phyloP scores from a whole-genome alignment of 2,113 vertebrate genomes.

The Heloderma charlesbogerti region DNA sequence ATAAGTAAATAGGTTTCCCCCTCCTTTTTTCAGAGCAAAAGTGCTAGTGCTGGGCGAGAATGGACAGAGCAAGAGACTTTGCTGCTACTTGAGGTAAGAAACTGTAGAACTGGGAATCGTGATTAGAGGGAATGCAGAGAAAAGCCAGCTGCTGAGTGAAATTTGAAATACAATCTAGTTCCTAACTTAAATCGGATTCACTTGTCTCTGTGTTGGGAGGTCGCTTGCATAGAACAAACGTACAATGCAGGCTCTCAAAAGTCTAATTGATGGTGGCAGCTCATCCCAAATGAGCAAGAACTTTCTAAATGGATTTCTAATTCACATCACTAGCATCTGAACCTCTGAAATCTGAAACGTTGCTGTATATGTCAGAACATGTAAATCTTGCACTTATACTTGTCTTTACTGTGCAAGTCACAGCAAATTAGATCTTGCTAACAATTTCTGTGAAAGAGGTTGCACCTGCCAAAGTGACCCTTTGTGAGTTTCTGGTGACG shows the following conservation, averaged over 20 bases:
- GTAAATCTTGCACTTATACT: background rate
- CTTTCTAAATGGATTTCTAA: background rate
- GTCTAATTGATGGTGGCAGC: background rate
- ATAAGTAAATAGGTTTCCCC: background rate
- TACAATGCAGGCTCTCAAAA: background rate
- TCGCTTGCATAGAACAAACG: background rate
- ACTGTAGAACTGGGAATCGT: accelerated
- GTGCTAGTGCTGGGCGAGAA: conserved; percentile 86
- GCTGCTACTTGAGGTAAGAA: conserved; percentile 91
- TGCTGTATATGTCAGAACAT: background rate
- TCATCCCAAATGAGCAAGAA: background rate
- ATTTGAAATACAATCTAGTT: background rate
- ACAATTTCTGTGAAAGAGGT: background rate
- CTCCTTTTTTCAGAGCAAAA: conserved; percentile 82
- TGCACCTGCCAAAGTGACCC: background rate
- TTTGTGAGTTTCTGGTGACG: background rate
- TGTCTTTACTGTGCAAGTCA: background rate
- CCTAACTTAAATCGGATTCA: no score
- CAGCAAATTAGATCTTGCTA: background rate
- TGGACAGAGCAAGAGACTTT: conserved; percentile 98
- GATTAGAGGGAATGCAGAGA: background rate
- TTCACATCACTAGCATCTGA: background rate
- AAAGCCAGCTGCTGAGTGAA: background rate
- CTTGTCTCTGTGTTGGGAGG: background rate
- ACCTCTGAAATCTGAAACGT: background rate